Evolutionary conservation across 2,888 invertebrate genomes (phyloP).

Genomic region (Tineola bisselliella): DNA sequence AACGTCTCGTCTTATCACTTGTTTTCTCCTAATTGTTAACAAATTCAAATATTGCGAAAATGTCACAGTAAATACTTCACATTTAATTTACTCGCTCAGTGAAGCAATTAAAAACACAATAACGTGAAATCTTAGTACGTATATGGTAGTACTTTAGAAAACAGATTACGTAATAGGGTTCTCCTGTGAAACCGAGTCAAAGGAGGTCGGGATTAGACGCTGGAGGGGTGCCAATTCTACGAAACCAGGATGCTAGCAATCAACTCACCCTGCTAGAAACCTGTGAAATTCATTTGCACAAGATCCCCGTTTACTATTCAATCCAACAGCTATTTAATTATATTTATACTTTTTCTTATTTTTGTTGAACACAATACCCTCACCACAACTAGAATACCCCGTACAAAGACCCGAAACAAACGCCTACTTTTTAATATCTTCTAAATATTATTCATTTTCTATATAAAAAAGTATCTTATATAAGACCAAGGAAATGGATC

Average conservation of each 20-base stretch:
- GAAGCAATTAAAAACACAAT: slow-evolving; percentile 12
- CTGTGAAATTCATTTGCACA: slow-evolving; percentile 8
- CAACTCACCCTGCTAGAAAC: not conserved
- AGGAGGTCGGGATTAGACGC: slow-evolving; percentile 13
- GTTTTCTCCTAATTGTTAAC: too few species aligned
- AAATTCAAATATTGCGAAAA: too few species aligned
- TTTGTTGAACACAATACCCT: too few species aligned
- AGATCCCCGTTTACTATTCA: not conserved
- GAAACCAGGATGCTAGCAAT: slow-evolving; percentile 11
- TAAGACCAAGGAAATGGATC: too few species aligned
- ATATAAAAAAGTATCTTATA: too few species aligned
- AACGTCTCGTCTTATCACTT: too few species aligned
- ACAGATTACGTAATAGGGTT: slow-evolving; percentile 13
- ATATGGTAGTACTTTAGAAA: slow-evolving; percentile 7
- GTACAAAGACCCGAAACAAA: too few species aligned
- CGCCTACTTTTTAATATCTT: too few species aligned
- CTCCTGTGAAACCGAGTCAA: slow-evolving; percentile 7
- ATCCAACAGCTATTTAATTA: not conserved
- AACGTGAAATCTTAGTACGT: not conserved
- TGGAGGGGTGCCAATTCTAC: slow-evolving; percentile 11
- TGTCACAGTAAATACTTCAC: not conserved
- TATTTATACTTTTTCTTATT: not conserved
- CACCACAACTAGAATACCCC: too few species aligned
- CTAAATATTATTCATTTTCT: too few species aligned
- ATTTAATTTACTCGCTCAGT: not conserved